phyloP scores from a whole-genome alignment of 2,888 invertebrate genomes.

The Dryadula phaetusa region DNA sequence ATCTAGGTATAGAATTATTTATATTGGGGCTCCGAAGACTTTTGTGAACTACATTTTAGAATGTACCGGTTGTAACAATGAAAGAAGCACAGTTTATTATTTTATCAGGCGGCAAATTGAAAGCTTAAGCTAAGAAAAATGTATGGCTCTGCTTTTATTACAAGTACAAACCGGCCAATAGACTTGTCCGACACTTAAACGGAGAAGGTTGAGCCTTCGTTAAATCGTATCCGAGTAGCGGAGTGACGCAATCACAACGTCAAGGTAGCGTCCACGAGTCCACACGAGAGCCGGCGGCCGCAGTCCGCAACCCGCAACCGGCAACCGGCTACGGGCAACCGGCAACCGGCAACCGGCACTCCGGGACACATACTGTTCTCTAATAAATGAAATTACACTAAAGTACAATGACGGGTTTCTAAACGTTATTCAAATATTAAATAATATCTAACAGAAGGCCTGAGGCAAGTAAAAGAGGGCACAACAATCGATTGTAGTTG shows the following conservation, averaged over 20 bases:
- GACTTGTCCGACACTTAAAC: background rate
- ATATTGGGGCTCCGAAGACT: slow-evolving; percentile 15
- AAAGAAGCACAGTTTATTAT: slow-evolving; percentile 11
- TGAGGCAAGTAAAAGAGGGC: slow-evolving; percentile 26
- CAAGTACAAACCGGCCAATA: background rate
- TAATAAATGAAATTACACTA: too few relatives aligned
- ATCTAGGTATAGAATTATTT: slow-evolving; percentile 20
- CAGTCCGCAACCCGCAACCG: background rate
- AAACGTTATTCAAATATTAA: background rate
- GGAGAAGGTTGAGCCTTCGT: background rate
- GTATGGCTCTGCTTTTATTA: background rate
- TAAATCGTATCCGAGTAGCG: background rate
- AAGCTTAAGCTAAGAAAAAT: background rate
- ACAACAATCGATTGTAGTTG: slow-evolving; percentile 46
- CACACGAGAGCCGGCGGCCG: background rate
- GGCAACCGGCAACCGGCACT: too few relatives aligned
- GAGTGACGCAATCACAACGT: background rate
- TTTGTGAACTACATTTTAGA: slow-evolving; percentile 10
- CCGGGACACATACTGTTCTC: too few relatives aligned
- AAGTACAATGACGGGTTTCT: background rate
- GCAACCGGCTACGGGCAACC: too few relatives aligned
- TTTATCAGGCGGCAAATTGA: slow-evolving; percentile 2
- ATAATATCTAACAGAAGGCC: slow-evolving; percentile 9
- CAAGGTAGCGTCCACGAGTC: background rate
- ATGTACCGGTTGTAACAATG: slow-evolving; percentile 11